phyloP scores from a whole-genome alignment of 2,113 vertebrate genomes.

The Xenopus borealis region DNA sequence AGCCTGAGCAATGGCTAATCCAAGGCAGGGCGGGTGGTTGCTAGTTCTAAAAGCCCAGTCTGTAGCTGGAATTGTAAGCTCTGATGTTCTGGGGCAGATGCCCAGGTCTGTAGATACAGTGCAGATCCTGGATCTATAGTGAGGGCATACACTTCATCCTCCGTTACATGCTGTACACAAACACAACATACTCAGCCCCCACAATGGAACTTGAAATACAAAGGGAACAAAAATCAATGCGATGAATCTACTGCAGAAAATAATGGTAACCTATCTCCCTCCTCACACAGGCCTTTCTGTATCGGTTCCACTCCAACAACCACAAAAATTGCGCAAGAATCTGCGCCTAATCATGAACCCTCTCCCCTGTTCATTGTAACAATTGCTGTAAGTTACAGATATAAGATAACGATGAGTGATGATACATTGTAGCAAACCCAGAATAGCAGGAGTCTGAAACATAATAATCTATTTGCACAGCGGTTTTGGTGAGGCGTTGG shows the following conservation, averaged over 20 bases:
- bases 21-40: background rate
- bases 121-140: too few relatives aligned
- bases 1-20: background rate
- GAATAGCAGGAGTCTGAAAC: background rate
- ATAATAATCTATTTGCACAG: slow-evolving; percentile 36
- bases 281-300: background rate
- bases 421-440: background rate
- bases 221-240: background rate
- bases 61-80: background rate
- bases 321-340: too few relatives aligned
- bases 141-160: too few relatives aligned
- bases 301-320: too few relatives aligned
- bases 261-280: background rate
- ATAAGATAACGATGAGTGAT: too few relatives aligned
- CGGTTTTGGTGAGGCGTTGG: slow-evolving; percentile 21
- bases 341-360: too few relatives aligned
- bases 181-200: too few relatives aligned
- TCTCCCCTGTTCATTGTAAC: too few relatives aligned
- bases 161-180: too few relatives aligned
- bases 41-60: background rate
- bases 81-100: too few relatives aligned
- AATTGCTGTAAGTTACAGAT: too few relatives aligned
- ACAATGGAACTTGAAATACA: background rate
- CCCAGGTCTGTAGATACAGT: too few relatives aligned
- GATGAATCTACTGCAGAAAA: background rate